Base-by-base conservation (phyloP, 1,140 invertebrate species). In the Aleiodes sp. region DNA sequence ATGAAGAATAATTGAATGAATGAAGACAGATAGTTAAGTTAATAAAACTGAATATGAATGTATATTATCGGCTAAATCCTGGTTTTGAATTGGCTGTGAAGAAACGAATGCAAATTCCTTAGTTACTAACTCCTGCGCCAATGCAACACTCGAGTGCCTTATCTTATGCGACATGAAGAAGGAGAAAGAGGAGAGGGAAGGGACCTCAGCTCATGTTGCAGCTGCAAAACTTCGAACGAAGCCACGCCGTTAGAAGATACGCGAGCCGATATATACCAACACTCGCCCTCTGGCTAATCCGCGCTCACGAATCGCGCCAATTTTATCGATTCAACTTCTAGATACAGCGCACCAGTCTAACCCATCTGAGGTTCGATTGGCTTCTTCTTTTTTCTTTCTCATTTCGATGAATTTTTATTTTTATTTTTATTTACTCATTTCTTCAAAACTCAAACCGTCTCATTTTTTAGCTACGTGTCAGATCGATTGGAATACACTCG, bases 151-250 rank as follows among this genome's bases (percentile, higher is more conserved):
- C 35, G 31, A 63, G 35, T 37, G 60, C 33, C 31, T 63, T 52
- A 52, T 52, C 46, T 52, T 21, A 24, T 52, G 46, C 46, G 46
- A 52, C 46, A 52, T 21, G 21, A 52, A 16, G 21, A 24, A 21
- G 16, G 31, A 4, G 16, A 21, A 52, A 21, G 46, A 52, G 21
- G 12, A 1, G 46, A 9, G 21, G 21, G 14, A 16, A 16, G 39
- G 12, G 19, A 52, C 12, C 26, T 52, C 46, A 29, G 1, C 31
- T 8, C 31, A 43, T 46, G 35, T 46, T 64, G 62, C 26, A 64
- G 62, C 39, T 64, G 39, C 62, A 64, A 64, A 31, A 29, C 2
- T 64, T 64, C 21, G 6, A 64, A 64, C 37, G 3, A 59, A 63
- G 35, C 35, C 35, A 43, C 19, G 41, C 41, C 63, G 41, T 56